Evolutionary conservation across 92 coral and sea anemone genomes (phyloP), one percentile per base, ranked within the genome.

Genomic region (Porites rus): DNA sequence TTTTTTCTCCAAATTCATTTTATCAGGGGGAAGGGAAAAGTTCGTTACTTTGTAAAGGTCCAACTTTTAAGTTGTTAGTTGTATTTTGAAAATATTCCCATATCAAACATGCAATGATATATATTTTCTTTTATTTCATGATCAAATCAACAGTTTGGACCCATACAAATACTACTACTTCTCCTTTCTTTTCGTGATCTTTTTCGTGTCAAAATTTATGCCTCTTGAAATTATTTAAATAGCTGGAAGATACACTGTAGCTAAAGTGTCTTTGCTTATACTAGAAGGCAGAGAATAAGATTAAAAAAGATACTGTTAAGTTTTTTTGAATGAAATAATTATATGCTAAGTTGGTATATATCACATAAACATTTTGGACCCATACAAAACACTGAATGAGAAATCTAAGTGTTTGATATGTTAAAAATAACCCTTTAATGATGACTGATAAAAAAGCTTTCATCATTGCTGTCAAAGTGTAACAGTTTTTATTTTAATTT

Each of bases 341-440:
- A 28, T 2, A 28, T 28, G 46, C 46, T 4, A 38, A 38, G 46
- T 38, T 38, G 46, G 46, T 4, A 38, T 38, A 38, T 38, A 38
- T 38, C 46, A 4, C 46, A 38, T 38, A 65, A 65, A 65, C 69
- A 65, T 65, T 65, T 67, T 67, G 72, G 72, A 67, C 72, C 13
- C 4, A 7, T 67, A 67, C 50, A 67, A 67, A 21, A 12, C 16
- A 67, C 25, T 67, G 72, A 38, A 67, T 67, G n/a, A 62, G 7
- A 16, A n/a, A 17, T 2, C n/a, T 17, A n/a, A 16, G n/a, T 18
- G 20, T 16, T 38, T 62, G 66, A 16, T 16, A 62, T 7, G 66
- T 62, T 62, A 16, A 10, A 18, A 62, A 62, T 1, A 16, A 62
- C 19, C 66, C 66, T 16, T 16, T 62, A 16, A 62, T 62, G 66